Base-by-base conservation (phyloP, 2,113 vertebrate genomes). In the Ictalurus furcatus region DNA sequence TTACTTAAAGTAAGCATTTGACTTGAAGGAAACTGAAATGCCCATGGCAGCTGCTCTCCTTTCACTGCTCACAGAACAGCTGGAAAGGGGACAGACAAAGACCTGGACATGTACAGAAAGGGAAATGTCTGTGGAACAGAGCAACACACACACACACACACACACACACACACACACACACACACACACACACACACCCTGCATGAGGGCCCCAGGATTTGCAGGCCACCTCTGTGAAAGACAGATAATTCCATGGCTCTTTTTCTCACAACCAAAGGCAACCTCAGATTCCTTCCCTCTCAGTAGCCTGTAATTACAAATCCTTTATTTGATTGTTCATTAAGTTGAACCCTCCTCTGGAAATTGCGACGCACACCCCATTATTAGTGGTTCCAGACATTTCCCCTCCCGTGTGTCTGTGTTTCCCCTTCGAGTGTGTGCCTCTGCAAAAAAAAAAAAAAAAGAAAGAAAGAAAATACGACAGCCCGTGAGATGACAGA, bases 251-350 rank as follows among this genome's bases (percentile, higher is more conserved):
- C 88, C 59, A 59, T 54, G 56, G 40, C 40, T 48, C 34, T 88
- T 88, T 89, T 89, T 86, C 90, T 91, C 87, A 84, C 84, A 87
- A 87, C 30, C 89, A 61, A 69, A 74, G 44, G 69, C 67, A 58
- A 69, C 74, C 90, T 89, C 90, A 84, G 87, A 89, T 88, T 87
- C 86, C 59, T 89, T 90, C 86, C 89, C 78, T 90, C 65, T 65
- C 40, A 61, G 88, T 30, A 88, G 89, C 85, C 91, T 92, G 85
- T 92, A 92, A 92, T 92, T 92, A 91, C 88, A 81, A 90, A 90
- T 92, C 91, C 74, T 86, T 90, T 91, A 92, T 90, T 89, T 90
- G 91, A 93, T 90, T 90, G 92, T 93, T 93, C 92, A 93, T 93
- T 93, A 93, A 90, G 86, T 91, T 88, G 86, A 89, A 91, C 88